These are phyloP conservation scores for Cochlearius cochlearius DNA, from an alignment of 2,113 vertebrate species.

Conservation along the genomic window DNA sequence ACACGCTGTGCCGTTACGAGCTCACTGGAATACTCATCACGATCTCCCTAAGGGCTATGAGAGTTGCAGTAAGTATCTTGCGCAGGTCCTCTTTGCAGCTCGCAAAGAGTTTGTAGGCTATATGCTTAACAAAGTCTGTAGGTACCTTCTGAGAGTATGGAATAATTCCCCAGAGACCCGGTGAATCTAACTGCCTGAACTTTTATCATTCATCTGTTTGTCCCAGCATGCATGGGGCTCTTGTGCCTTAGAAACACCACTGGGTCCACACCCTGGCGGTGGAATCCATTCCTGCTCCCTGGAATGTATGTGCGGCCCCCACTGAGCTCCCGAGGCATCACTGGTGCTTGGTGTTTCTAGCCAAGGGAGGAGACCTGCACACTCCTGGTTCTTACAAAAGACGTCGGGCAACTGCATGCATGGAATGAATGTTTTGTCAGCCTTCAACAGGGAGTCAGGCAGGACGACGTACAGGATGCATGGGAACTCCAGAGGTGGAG, in stretches of 20 bases:
- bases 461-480: not conserved
- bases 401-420: not conserved
- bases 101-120: not conserved
- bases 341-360: not conserved
- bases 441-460: not conserved
- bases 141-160: not conserved
- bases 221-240: not conserved
- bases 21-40: not conserved
- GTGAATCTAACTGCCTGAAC: not conserved
- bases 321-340: accelerated
- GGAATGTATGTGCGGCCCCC: not conserved
- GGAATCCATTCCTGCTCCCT: not conserved
- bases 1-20: not conserved
- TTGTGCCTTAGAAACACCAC: not conserved
- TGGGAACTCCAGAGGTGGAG: not conserved
- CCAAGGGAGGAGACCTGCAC: not conserved
- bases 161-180: not conserved
- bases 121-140: not conserved
- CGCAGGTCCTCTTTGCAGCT: not conserved
- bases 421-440: not conserved
- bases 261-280: not conserved
- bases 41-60: not conserved
- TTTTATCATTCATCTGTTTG: not conserved
- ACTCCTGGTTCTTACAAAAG: not conserved
- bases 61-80: not conserved